Evolutionary conservation across 2,113 vertebrate genomes (phyloP).

Genomic region (Lipophrys pholis): DNA sequence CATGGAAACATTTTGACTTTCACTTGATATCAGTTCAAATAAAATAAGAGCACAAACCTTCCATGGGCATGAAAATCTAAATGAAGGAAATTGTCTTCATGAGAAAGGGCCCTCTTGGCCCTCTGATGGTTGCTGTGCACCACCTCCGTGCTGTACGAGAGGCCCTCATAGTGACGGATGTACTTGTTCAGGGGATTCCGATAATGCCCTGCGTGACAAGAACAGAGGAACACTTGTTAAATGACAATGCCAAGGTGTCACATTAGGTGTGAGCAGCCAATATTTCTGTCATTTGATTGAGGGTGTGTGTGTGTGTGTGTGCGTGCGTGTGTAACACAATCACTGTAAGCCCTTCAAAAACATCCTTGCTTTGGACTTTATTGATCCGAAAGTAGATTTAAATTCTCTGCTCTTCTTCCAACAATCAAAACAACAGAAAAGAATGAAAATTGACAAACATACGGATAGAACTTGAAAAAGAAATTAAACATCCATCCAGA

Average conservation of each 20-base stretch:
- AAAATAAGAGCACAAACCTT: slow-evolving; percentile 84
- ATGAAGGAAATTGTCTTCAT: slow-evolving; percentile 91
- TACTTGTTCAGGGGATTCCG: slow-evolving; percentile 96
- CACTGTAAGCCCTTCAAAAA: too few relatives aligned
- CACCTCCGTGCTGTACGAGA: slow-evolving; percentile 91
- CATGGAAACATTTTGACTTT: too few relatives aligned
- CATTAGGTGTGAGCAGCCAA: neutral
- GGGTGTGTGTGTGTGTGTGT: too few relatives aligned
- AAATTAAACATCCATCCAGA: too few relatives aligned
- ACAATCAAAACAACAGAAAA: too few relatives aligned
- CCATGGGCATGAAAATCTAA: slow-evolving; percentile 97
- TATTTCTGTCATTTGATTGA: too few relatives aligned
- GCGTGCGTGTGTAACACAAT: too few relatives aligned
- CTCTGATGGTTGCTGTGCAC: slow-evolving; percentile 95
- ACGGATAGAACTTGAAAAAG: too few relatives aligned
- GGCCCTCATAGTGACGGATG: slow-evolving; percentile 96
- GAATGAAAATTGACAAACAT: too few relatives aligned
- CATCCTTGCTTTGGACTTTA: too few relatives aligned
- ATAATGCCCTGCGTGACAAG: slow-evolving; percentile 88
- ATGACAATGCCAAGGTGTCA: neutral
- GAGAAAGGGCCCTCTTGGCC: slow-evolving; percentile 91
- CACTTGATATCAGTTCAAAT: neutral
- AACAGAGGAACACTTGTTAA: slow-evolving; percentile 21
- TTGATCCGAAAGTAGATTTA: too few relatives aligned
- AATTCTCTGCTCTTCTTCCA: too few relatives aligned